A percentile compares a stretch with the other conserved stretches of the same genome.
Conservation (phyloP, 2,797 vertebrate species). For the Austrolebias charrua region DNA sequence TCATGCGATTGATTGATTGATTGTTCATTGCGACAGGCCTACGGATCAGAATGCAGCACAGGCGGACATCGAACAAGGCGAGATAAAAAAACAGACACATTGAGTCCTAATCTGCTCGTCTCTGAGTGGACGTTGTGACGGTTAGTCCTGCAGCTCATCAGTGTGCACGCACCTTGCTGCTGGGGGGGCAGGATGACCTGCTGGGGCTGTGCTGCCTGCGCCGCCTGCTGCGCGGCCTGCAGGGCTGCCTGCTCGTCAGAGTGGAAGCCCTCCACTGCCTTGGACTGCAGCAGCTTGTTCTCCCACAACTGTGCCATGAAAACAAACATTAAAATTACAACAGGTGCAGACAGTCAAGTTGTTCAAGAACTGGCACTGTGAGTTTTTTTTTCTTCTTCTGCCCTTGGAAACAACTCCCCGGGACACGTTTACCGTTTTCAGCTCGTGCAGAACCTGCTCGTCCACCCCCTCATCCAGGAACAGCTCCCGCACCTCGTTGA, state of each 20-base stretch:
- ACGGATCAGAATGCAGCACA: no score
- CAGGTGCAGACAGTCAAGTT: not conserved
- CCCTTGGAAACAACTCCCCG: not conserved
- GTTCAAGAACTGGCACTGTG: no score
- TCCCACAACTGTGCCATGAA: slow-evolving; percentile 89
- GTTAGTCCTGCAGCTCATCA: not conserved
- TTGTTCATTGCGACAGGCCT: no score
- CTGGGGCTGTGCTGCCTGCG: slow-evolving; percentile 76
- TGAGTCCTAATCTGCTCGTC: no score
- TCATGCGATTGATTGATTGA: no score
- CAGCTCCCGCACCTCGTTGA: slow-evolving; percentile 95
- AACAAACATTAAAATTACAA: not conserved
- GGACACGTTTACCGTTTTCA: slow-evolving; percentile 87
- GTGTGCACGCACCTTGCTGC: slow-evolving; percentile 81
- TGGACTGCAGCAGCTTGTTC: slow-evolving; percentile 96
- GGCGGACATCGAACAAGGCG: no score
- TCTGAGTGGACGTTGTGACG: not conserved
- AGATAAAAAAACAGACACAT: no score
- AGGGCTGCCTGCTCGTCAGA: slow-evolving; percentile 94
- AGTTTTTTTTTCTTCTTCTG: no score
- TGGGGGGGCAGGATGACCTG: slow-evolving; percentile 90
- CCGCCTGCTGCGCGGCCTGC: slow-evolving; percentile 81
- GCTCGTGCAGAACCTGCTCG: slow-evolving; percentile 96
- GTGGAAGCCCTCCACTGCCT: slow-evolving; percentile 97
- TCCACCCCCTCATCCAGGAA: slow-evolving; percentile 98